Conservation (phyloP, 2,113 vertebrate genomes). For the Scomber scombrus region DNA sequence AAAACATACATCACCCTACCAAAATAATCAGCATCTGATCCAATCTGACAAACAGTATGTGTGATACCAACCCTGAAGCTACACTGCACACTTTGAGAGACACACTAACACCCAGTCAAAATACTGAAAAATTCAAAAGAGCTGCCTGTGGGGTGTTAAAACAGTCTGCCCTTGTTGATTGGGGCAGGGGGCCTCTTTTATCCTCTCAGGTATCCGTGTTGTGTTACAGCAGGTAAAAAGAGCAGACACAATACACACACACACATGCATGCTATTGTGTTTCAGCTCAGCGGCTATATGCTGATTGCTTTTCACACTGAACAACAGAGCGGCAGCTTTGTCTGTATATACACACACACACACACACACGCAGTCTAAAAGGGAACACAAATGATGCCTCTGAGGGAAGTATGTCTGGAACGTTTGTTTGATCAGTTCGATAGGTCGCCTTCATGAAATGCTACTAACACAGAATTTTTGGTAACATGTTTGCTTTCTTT, state of each 20-base stretch:
- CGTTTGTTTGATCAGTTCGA: conserved; percentile 39
- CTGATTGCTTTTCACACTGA: conserved; percentile 50
- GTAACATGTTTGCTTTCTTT: conserved; percentile 45
- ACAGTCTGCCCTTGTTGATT: conserved; percentile 11
- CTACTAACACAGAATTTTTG: conserved; percentile 24
- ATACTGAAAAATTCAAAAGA: conserved; percentile 37
- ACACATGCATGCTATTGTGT: conserved; percentile 56
- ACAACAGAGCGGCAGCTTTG: conserved; percentile 39
- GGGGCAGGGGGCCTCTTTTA: conserved; percentile 20
- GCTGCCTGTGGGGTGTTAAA: conserved; percentile 9
- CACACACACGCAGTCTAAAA: conserved; percentile 6
- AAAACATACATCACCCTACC: not conserved
- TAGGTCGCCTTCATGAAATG: conserved; percentile 21
- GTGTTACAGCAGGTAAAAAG: conserved; percentile 65
- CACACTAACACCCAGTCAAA: not conserved
- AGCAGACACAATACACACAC: conserved; percentile 17
- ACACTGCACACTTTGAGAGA: not conserved
- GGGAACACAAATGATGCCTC: conserved; percentile 26
- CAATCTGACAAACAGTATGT: conserved; percentile 45
- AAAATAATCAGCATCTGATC: not conserved
- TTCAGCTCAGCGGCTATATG: conserved; percentile 35
- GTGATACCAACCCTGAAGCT: not conserved
- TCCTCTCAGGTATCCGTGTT: conserved; percentile 66
- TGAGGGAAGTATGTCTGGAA: conserved; percentile 14
- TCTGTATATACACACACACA: not conserved